phyloP scores from a whole-genome alignment of 30 jellyfish, hydroid and myxozoan genomes.

The Chrysaora quinquecirrha region DNA sequence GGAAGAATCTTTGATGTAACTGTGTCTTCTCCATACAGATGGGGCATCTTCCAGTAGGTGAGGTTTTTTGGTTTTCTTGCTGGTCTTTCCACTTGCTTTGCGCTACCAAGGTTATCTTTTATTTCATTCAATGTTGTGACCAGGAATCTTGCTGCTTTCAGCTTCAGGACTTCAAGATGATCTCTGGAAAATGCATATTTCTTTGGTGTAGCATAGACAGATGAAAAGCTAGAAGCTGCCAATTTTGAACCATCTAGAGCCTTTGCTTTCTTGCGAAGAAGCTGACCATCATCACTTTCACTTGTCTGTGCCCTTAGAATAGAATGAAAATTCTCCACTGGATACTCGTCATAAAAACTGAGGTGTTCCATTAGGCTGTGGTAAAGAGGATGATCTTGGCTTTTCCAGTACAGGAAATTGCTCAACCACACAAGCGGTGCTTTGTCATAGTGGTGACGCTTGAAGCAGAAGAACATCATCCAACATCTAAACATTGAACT shows the following conservation, averaged over 20 bases:
- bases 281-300: conserved; percentile 13
- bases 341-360: conserved; percentile 11
- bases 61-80: conserved; percentile 12
- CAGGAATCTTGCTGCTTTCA: conserved; percentile 18
- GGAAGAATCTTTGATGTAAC: conserved; percentile 49
- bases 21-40: conserved; percentile 24
- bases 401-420: conserved; percentile 26
- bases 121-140: conserved; percentile 17
- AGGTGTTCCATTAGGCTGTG: conserved; percentile 5
- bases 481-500: too few species aligned
- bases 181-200: background rate
- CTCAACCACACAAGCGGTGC: conserved; percentile 5
- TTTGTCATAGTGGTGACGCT: conserved; percentile 13
- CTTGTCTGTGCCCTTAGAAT: background rate
- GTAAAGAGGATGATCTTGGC: conserved; percentile 17
- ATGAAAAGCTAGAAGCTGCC: background rate
- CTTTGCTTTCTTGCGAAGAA: conserved; percentile 2
- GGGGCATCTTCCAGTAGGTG: conserved; percentile 38
- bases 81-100: conserved; percentile 14
- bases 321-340: conserved; percentile 18
- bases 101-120: conserved; percentile 2
- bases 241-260: background rate
- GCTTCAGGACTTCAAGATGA: background rate
- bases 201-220: background rate
- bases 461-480: too few species aligned